Base-by-base conservation (phyloP, 2,888 invertebrate genomes). In the Boloria selene region DNA sequence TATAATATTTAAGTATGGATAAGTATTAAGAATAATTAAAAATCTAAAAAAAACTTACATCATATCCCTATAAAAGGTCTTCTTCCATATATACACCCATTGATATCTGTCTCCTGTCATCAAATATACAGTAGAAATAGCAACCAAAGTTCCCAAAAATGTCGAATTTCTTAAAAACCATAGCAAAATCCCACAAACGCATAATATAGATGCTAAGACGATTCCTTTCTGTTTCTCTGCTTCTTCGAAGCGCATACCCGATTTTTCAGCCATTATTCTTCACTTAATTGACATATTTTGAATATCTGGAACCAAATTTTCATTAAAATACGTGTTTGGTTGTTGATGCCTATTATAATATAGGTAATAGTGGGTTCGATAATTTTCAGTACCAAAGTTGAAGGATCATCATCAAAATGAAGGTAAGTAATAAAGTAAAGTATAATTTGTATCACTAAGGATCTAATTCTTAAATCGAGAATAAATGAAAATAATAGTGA, bases 1-100 rank as follows among this genome's bases (percentile, higher is more conserved):
- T n/a, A n/a, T n/a, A n/a, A n/a, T n/a, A n/a, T n/a, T n/a, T n/a
- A n/a, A n/a, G n/a, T n/a, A n/a, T n/a, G n/a, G n/a, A n/a, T n/a
- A n/a, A n/a, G n/a, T n/a, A n/a, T n/a, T n/a, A n/a, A n/a, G n/a
- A n/a, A n/a, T n/a, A n/a, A n/a, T n/a, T n/a, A n/a, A n/a, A n/a
- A n/a, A n/a, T n/a, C n/a, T n/a, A n/a, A n/a, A n/a, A n/a, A n/a
- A n/a, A n/a, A 90, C 90, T 88, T 56, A 93, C 92, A 82, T 75
- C 70, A 84, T 75, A 74, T 93, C 92, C 53, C 92, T 81, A 22
- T 80, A 79, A 60, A 82, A 79, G 0, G 92, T 92, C 76, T 89
- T 90, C 74, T 81, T 83, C 84, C 87, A 88, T 13, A 92, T 90
- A 72, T 90, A 91, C 44, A 92, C 72, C 92, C 92, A 93, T 71